These are phyloP conservation scores for Noctua janthe DNA, from an alignment of 2,888 invertebrate species.

Conservation along the genomic window DNA sequence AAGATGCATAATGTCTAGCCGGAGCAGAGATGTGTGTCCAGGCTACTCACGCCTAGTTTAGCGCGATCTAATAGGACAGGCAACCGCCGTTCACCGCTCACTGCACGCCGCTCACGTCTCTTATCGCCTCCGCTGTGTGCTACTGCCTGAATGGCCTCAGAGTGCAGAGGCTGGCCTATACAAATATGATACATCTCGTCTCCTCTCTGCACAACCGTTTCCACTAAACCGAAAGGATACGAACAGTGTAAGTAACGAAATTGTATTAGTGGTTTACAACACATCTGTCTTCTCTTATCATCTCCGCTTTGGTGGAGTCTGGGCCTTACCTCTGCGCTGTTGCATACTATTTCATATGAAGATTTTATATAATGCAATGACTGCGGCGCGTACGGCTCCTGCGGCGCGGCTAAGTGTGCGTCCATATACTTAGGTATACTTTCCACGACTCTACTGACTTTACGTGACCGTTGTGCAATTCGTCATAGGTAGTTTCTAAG, in stretches of 20 bases:
- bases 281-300: not conserved
- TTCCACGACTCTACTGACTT: slow-evolving; percentile 8
- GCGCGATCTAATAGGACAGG: not conserved
- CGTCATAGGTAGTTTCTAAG: slow-evolving; percentile 25
- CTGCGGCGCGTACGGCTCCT: not conserved
- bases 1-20: not conserved
- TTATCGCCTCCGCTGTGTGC: not conserved
- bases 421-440: not conserved
- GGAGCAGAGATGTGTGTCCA: not conserved
- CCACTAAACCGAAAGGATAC: no score
- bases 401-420: not conserved
- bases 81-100: no score
- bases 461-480: slow-evolving; percentile 39
- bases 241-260: not conserved
- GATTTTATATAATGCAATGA: not conserved
- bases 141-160: not conserved
- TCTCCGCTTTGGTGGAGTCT: not conserved
- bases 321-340: not conserved
- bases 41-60: not conserved
- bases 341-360: not conserved
- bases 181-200: not conserved
- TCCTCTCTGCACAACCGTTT: no score
- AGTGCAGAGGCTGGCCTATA: no score
- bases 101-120: not conserved
- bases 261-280: not conserved